phyloP scores from a whole-genome alignment of 2,797 vertebrate species.

The Botia almorhae region DNA sequence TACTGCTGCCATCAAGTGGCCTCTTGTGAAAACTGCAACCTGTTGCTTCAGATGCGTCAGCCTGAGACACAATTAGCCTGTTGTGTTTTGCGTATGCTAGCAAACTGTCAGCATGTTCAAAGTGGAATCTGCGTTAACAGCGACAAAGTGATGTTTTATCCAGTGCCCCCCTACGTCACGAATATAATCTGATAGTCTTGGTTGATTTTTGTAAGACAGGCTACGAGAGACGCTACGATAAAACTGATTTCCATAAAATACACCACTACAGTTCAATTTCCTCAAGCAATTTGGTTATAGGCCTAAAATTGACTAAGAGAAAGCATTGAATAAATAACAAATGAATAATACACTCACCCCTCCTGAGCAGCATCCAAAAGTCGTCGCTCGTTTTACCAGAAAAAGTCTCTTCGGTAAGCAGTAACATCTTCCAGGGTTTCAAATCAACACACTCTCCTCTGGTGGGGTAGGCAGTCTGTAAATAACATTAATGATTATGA shows the following conservation, averaged over 20 bases:
- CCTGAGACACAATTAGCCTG: not conserved
- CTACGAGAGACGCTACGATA: too few relatives aligned
- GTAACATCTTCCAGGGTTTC: slow-evolving; percentile 1
- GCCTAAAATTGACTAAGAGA: not conserved
- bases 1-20: slow-evolving; percentile 61
- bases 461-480: slow-evolving; percentile 29
- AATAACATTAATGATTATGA: slow-evolving; percentile 49
- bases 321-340: not conserved
- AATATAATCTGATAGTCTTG: not conserved
- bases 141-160: not conserved
- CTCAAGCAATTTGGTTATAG: not conserved
- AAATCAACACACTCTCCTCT: slow-evolving; percentile 21
- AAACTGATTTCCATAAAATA: not conserved
- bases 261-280: not conserved
- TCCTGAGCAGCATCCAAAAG: not conserved
- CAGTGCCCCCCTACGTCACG: not conserved
- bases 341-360: not conserved
- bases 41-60: slow-evolving; percentile 45
- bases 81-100: not conserved
- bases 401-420: not conserved
- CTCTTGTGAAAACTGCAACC: slow-evolving; percentile 49
- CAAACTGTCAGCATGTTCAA: not conserved
- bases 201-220: not conserved
- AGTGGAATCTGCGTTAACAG: not conserved
- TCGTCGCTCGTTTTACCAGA: not conserved